Evolutionary conservation across 2,797 vertebrate genomes (phyloP), one percentile per base, ranked within the genome.

Genomic region (Myotis myotis): DNA sequence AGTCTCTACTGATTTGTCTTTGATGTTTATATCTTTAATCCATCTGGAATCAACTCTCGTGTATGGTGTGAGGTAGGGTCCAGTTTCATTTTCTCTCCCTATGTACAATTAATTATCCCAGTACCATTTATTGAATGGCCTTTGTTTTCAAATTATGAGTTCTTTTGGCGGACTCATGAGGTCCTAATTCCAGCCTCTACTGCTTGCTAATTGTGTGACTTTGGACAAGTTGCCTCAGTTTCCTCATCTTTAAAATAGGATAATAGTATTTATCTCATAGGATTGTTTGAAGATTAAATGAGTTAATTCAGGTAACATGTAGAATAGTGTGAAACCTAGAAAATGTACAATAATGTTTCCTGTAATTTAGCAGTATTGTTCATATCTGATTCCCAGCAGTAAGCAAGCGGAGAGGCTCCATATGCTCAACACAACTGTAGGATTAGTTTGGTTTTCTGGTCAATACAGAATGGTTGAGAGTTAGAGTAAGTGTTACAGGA

Each of bases 201-300:
- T 94, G 20, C 44, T 93, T 96, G 70, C 22, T 83, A 78, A 81
- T 68, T 91, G 36, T 87, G 30, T 96, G 57, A 93, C 74, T 19
- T 86, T 81, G 51, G 71, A 76, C 57, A 92, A 41, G 38, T 84
- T 86, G 44, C 85, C 71, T 96, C 36, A 75, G 23, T 84, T 93
- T 95, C 53, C 33, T 88, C 6, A 89, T 87, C 78, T 96, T 97
- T 94, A 95, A 95, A 87, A 76, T 92, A 92, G 30, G 8, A 80
- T 87, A 53, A 41, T 75, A 70, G 30, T 94, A 51, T 38, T 25
- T 83, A 72, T 83, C 47, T 87, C 38, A 19, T 88, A 95, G 71
- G 66, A 19, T 94, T 86, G 30, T 53, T 83, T 88, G 72, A 88
- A 74, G 51, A 83, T 91, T 89, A 78, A 84, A 87, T 80, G 9